Conservation (phyloP, 2,888 invertebrate species). For the Hofmannophila pseudospretella region DNA sequence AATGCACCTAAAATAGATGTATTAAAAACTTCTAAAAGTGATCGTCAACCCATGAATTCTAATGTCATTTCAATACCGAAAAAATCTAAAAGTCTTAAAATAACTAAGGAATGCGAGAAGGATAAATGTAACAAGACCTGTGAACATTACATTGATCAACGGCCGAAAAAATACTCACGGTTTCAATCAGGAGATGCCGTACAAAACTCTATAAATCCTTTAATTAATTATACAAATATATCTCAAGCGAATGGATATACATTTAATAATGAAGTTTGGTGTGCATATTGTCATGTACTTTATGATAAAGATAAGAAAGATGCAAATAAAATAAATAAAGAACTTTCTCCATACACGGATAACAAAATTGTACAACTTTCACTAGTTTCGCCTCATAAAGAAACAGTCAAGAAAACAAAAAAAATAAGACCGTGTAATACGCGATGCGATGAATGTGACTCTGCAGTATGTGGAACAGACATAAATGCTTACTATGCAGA, state of each 20-base stretch:
- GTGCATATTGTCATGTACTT: background rate
- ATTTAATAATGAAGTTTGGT: background rate
- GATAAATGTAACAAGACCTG: conserved; percentile 14
- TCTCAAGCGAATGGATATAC: background rate
- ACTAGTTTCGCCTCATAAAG: background rate
- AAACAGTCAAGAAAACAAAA: background rate
- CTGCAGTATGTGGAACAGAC: too few relatives aligned
- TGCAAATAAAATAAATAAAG: background rate
- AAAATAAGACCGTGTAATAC: background rate
- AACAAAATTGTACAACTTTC: background rate
- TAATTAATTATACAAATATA: background rate
- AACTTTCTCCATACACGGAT: background rate
- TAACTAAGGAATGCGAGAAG: background rate
- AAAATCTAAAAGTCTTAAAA: conserved; percentile 15
- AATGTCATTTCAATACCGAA: conserved; percentile 3
- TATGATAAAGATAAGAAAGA: conserved; percentile 1
- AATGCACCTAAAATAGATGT: conserved; percentile 1
- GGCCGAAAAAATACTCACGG: conserved; percentile 5
- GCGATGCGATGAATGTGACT: background rate
- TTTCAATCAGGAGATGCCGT: conserved; percentile 11
- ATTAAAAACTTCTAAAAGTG: conserved; percentile 11
- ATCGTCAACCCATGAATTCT: conserved; percentile 5
- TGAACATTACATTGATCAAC: conserved; percentile 11
- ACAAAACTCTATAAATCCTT: conserved; percentile 1
- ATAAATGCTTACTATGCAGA: too few relatives aligned